Evolutionary conservation across 64 coral and sea anemone species (phyloP), one percentile per base, ranked within the genome.

Genomic region (Montipora sp.): DNA sequence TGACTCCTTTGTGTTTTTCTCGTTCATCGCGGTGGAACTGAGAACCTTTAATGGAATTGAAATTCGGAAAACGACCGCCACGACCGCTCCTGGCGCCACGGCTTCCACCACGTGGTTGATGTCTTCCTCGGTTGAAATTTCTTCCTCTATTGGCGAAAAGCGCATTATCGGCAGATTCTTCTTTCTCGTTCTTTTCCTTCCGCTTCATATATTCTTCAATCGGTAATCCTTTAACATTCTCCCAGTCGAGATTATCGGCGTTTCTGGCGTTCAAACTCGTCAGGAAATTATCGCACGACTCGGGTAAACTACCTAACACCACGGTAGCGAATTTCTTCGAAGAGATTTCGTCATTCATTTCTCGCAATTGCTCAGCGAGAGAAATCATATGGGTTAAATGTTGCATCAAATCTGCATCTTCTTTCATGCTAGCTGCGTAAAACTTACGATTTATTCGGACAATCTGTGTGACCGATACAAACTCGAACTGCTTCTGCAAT

Each of bases 381-480:
- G 80, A 92, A 75, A 80, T 92, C 90, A 92, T 92, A 23, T 83
- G 16, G 14, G 90, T 92, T 21, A 92, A 70, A 50, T 92, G 90
- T 47, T 92, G 19, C 80, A 84, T 83, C 22, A 92, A 84, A 83
- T 83, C 70, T 48, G 21, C 80, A 19, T 57, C 80, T 55, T 84
- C 80, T 51, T 83, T 81, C 90, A 92, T 75, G 24, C 66, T 83
- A 47, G 90, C 90, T 50, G 90, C 22, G 22, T 84, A 83, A 75
- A 92, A 92, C 23, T 81, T 82, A 59, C 70, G 79, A 75, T 82
- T 83, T 10, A 84, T 47, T 36, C 71, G 49, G 48, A 92, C 79
- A 77, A 92, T 76, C 81, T 92, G 80, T 59, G 60, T 92, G 66
- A 92, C 69, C 12, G 90, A 92, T 24, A 92, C 90, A 66, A 84